Percentiles rank a stretch among this genome's conserved stretches.
Conservation (phyloP, 1,140 invertebrate species). For the Sweltsa coloradensis region DNA sequence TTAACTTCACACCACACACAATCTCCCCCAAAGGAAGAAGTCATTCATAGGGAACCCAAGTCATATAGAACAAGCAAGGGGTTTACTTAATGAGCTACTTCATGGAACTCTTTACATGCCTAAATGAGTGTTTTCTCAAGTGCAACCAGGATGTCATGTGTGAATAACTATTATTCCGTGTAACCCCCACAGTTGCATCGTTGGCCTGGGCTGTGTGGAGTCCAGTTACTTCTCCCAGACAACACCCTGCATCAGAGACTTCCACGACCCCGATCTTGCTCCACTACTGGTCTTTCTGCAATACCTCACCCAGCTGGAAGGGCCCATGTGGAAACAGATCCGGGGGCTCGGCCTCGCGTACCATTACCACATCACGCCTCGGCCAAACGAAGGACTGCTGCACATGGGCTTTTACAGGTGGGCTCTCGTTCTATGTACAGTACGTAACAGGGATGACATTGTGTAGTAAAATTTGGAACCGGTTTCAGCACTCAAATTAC, state of each 20-base stretch:
- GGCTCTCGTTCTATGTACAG: too few relatives aligned
- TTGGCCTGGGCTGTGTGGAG: slow-evolving; percentile 74
- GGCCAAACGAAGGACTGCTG: slow-evolving; percentile 54
- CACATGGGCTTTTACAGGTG: slow-evolving; percentile 57
- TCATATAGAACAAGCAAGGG: slow-evolving; percentile 22
- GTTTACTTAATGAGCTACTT: slow-evolving; percentile 24
- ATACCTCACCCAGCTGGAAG: slow-evolving; percentile 80
- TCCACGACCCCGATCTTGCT: slow-evolving; percentile 50
- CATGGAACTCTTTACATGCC: too few relatives aligned
- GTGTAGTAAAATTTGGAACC: too few relatives aligned
- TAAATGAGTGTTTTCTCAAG: too few relatives aligned
- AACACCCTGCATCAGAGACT: slow-evolving; percentile 47
- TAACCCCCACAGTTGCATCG: slow-evolving; percentile 43
- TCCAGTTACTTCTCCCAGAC: slow-evolving; percentile 60
- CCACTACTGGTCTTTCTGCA: slow-evolving; percentile 66
- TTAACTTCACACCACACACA: too few relatives aligned
- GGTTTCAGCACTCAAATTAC: too few relatives aligned
- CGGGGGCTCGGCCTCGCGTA: slow-evolving; percentile 78
- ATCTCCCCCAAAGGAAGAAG: too few relatives aligned
- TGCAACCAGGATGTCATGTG: too few relatives aligned
- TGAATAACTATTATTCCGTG: too few relatives aligned
- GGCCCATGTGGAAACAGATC: slow-evolving; percentile 78
- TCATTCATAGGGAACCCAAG: too few relatives aligned
- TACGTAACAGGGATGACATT: too few relatives aligned
- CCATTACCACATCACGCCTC: slow-evolving; percentile 47